A percentile compares a stretch with the other conserved stretches of the same genome.
phyloP scores from a whole-genome alignment of 2,888 invertebrate genomes.

The Mesodorylaimus sp. region DNA sequence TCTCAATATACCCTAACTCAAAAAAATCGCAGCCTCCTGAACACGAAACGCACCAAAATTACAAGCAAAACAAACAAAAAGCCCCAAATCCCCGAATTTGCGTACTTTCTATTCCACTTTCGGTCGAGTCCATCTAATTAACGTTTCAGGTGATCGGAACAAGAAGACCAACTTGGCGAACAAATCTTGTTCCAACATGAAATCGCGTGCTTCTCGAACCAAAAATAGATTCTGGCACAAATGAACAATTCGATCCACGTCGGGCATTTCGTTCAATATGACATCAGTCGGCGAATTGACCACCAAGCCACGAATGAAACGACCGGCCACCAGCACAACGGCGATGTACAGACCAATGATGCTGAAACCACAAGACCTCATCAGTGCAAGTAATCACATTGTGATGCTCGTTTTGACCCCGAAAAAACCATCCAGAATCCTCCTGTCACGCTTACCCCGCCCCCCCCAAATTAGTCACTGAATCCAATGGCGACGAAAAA shows the following conservation, averaged over 20 bases:
- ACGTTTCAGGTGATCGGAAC: slow-evolving; percentile 85
- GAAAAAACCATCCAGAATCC: no score
- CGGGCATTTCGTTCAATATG: slow-evolving; percentile 43
- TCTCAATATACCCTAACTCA: neutral
- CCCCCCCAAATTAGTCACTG: no score
- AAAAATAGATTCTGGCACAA: slow-evolving; percentile 43
- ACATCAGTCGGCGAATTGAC: slow-evolving; percentile 67
- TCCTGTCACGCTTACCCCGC: no score
- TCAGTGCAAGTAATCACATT: no score
- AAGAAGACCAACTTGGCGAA: slow-evolving; percentile 90
- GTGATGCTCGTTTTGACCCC: no score
- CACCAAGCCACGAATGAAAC: slow-evolving; percentile 67
- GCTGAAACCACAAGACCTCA: slow-evolving; percentile 38
- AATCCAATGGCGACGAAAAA: no score
- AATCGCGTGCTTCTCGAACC: slow-evolving; percentile 78
- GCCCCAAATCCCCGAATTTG: neutral
- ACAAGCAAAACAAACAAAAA: neutral
- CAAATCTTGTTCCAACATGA: slow-evolving; percentile 80
- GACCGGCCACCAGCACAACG: slow-evolving; percentile 75
- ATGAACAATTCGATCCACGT: slow-evolving; percentile 41
- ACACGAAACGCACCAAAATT: neutral
- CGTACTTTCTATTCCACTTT: slow-evolving; percentile 6
- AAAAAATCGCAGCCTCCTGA: neutral
- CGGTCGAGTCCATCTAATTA: slow-evolving; percentile 47
- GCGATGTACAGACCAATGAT: slow-evolving; percentile 90